phyloP scores from a whole-genome alignment of 2,888 invertebrate species.

The Ceratothoa steindachneri region DNA sequence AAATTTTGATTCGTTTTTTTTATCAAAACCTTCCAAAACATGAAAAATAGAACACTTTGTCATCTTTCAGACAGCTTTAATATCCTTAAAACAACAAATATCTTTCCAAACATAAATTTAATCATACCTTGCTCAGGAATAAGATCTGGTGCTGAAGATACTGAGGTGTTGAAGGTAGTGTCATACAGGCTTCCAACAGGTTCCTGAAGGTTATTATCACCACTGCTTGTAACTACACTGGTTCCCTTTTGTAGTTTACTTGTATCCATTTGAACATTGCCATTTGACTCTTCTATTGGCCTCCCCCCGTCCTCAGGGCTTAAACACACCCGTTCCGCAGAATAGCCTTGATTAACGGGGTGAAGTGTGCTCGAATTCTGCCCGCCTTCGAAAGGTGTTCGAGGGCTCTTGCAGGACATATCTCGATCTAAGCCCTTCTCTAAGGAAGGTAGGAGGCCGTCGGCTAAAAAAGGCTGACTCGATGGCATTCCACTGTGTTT shows the following conservation, averaged over 20 bases:
- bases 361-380: slow-evolving; percentile 11
- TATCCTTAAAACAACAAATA: too few species aligned
- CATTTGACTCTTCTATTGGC: background rate
- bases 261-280: background rate
- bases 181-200: background rate
- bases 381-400: background rate
- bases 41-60: too few species aligned
- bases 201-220: too few species aligned
- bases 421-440: slow-evolving; percentile 38
- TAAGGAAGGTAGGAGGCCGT: slow-evolving; percentile 52
- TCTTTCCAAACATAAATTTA: too few species aligned
- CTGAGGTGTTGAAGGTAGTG: background rate
- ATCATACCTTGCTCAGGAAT: slow-evolving; percentile 36
- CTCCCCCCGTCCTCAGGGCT: background rate
- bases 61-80: too few species aligned
- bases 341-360: background rate
- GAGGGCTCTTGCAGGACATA: slow-evolving; percentile 1
- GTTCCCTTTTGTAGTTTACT: too few species aligned
- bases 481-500: background rate
- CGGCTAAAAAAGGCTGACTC: slow-evolving; percentile 55
- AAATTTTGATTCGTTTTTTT: too few species aligned
- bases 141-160: slow-evolving; percentile 26
- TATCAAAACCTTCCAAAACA: too few species aligned
- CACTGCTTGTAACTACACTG: too few species aligned
- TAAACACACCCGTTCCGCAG: background rate